phyloP scores from a whole-genome alignment of 2,113 vertebrate species.

The Poeciliopsis retropinna region DNA sequence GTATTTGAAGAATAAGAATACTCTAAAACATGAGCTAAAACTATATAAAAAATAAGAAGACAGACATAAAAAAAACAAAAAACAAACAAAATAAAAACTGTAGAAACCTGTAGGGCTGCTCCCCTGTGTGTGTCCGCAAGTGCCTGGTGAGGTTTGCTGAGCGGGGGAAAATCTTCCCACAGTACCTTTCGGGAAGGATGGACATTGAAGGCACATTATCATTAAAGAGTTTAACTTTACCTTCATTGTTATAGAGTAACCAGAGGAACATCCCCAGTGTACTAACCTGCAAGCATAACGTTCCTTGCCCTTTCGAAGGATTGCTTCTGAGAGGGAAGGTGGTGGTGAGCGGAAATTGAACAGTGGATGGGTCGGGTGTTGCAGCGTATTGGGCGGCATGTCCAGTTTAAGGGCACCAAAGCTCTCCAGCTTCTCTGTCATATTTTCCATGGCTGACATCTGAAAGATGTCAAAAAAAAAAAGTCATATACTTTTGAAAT shows the following conservation, averaged over 20 bases:
- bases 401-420: conserved; percentile 94
- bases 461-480: conserved; percentile 52
- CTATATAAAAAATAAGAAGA: background rate
- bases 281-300: conserved; percentile 97
- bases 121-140: conserved; percentile 97
- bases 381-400: conserved; percentile 85
- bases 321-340: conserved; percentile 94
- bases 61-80: background rate
- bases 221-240: background rate
- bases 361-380: conserved; percentile 92
- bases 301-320: conserved; percentile 99
- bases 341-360: conserved; percentile 96
- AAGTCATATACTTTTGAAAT: background rate
- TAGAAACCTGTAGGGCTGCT: conserved; percentile 95
- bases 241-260: background rate
- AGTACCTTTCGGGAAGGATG: conserved; percentile 85
- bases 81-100: background rate
- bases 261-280: background rate
- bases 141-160: conserved; percentile 98
- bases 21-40: background rate
- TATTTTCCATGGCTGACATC: conserved; percentile 99
- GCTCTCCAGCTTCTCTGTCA: conserved; percentile 98
- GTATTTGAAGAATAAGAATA: too few relatives aligned
- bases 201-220: background rate
- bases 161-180: conserved; percentile 98